Conservation (phyloP, 2,113 vertebrate species). For the Lipotes vexillifer region DNA sequence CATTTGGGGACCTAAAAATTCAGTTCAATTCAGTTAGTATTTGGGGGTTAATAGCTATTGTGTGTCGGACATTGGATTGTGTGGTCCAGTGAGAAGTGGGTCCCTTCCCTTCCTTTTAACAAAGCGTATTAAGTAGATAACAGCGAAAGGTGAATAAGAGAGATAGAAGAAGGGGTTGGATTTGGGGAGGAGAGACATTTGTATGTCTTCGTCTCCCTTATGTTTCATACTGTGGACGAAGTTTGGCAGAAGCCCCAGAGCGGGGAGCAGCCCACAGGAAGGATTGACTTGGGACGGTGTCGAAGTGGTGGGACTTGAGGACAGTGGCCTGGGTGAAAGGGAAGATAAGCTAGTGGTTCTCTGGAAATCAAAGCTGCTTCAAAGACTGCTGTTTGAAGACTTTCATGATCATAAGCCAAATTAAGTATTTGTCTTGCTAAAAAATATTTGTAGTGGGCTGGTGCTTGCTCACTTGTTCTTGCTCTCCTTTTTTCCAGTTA, state of each 20-base stretch:
- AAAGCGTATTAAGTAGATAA: neutral
- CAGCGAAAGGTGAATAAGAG: neutral
- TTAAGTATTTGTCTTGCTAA: neutral
- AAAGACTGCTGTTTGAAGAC: neutral
- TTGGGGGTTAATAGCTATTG: neutral
- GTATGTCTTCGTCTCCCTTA: accelerated
- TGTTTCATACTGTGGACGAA: no score
- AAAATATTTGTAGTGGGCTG: neutral
- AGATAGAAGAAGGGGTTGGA: neutral
- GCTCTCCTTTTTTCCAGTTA: neutral
- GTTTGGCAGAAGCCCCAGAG: neutral
- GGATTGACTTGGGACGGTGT: neutral
- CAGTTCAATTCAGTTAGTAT: neutral
- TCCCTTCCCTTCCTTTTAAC: neutral
- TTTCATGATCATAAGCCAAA: neutral
- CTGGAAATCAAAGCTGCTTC: neutral
- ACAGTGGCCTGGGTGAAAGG: neutral
- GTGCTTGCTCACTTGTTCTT: neutral
- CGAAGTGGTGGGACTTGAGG: no score
- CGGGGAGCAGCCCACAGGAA: neutral
- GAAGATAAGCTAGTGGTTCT: neutral
- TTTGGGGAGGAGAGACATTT: neutral
- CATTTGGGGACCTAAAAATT: neutral
- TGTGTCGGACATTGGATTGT: neutral
- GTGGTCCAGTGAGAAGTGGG: neutral